phyloP scores from a whole-genome alignment of 2,113 vertebrate genomes.

The Alexandromys fortis region DNA sequence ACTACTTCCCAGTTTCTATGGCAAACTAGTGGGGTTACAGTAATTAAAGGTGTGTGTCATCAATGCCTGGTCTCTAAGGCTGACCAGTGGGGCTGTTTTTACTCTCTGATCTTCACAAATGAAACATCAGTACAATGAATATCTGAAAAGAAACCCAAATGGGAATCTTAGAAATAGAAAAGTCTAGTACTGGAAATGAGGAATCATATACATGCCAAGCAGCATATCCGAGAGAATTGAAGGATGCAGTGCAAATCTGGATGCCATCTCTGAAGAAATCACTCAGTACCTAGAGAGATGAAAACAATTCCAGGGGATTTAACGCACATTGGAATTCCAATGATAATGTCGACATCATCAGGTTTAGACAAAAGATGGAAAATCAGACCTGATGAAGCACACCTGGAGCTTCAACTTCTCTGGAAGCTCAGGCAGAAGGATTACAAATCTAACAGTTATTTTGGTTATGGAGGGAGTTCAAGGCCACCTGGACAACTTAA shows the following conservation, averaged over 20 bases:
- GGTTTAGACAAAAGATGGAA: background rate
- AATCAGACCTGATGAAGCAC: background rate
- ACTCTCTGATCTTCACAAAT: no score
- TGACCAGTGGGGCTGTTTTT: no score
- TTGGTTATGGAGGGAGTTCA: background rate
- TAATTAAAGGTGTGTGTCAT: no score
- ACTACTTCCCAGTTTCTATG: no score
- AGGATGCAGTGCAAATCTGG: background rate
- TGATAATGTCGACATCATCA: background rate
- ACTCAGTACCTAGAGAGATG: background rate
- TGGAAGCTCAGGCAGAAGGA: background rate
- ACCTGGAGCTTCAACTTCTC: background rate
- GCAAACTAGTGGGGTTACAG: no score
- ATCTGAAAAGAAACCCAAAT: slow-evolving; percentile 21
- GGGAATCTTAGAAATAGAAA: background rate
- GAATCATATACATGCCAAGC: background rate
- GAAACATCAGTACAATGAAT: background rate
- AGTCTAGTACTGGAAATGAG: background rate
- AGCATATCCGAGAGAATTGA: background rate
- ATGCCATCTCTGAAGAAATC: background rate
- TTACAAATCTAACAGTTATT: background rate
- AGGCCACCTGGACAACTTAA: background rate
- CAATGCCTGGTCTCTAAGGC: no score
- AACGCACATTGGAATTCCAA: background rate
- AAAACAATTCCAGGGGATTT: background rate